Evolutionary conservation across 2,113 vertebrate species (phyloP).

Genomic region (Syrrhaptes paradoxus): DNA sequence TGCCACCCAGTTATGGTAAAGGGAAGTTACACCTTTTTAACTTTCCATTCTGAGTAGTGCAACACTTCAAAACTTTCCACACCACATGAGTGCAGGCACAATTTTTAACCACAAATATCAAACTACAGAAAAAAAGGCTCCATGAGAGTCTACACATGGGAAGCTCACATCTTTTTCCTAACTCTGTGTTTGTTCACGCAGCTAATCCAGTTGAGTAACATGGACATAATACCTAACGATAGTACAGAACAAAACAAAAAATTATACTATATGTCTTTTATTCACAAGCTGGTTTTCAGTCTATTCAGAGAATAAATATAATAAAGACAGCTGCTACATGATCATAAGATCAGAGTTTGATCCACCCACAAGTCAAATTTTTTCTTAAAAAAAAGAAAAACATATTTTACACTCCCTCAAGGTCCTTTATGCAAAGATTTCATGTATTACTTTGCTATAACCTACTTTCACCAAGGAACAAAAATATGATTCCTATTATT

Average conservation of each 20-base stretch:
- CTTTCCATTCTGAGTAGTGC: background rate
- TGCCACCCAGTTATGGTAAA: background rate
- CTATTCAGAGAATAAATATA: background rate
- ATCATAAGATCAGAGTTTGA: background rate
- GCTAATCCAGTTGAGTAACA: background rate
- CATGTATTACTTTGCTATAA: background rate
- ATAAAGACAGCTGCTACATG: background rate
- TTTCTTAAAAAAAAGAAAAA: background rate
- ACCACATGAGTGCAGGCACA: background rate
- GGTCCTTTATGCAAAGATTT: background rate
- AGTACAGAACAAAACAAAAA: background rate
- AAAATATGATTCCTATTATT: background rate
- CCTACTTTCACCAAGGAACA: background rate
- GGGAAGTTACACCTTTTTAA: background rate
- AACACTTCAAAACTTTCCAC: background rate
- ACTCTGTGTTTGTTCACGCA: background rate
- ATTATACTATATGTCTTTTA: background rate
- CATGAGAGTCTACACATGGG: fast-evolving
- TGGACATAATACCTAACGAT: background rate
- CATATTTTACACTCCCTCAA: background rate
- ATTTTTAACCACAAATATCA: background rate
- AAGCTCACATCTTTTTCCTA: background rate
- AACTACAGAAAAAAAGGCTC: background rate
- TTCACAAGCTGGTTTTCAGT: background rate
- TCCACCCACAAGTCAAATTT: background rate